Evolutionary conservation across 2,888 invertebrate genomes (phyloP).

Genomic region (Axea sp.): DNA sequence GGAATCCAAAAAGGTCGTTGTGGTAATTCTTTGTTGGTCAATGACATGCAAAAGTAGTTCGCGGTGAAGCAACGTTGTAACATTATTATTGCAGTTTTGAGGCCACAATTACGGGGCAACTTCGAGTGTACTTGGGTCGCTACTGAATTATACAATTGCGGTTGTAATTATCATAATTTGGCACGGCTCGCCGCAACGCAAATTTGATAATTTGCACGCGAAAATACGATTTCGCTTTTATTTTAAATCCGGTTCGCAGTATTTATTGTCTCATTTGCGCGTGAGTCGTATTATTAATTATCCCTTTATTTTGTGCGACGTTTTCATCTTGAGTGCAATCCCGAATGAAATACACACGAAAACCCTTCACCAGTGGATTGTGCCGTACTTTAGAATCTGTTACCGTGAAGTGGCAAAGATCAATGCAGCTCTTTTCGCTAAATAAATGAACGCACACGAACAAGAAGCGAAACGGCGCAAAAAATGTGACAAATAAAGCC

Average conservation of each 20-base stretch:
- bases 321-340: slow-evolving; percentile 29
- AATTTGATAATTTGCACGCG: slow-evolving; percentile 39
- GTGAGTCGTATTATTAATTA: not conserved
- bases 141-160: slow-evolving; percentile 52
- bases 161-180: slow-evolving; percentile 53
- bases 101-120: slow-evolving; percentile 31
- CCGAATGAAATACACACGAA: slow-evolving; percentile 13
- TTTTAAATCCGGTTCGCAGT: not conserved
- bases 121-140: slow-evolving; percentile 30
- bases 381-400: slow-evolving; percentile 21
- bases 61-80: slow-evolving; percentile 16
- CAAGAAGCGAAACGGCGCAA: slow-evolving; percentile 1
- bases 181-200: slow-evolving; percentile 24
- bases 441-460: slow-evolving; percentile 34
- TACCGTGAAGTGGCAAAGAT: slow-evolving; percentile 42
- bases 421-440: slow-evolving; percentile 33
- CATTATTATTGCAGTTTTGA: slow-evolving; percentile 45
- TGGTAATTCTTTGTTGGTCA: slow-evolving; percentile 36
- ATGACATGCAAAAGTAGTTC: slow-evolving; percentile 39
- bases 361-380: slow-evolving; percentile 18
- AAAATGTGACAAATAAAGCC: slow-evolving; percentile 32
- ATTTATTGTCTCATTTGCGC: too few relatives aligned
- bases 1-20: slow-evolving; percentile 26
- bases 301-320: not conserved
- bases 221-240: slow-evolving; percentile 1